These are phyloP conservation scores for Alloplasta piceator DNA, from an alignment of 2,888 invertebrate genomes.

Conservation along the genomic window DNA sequence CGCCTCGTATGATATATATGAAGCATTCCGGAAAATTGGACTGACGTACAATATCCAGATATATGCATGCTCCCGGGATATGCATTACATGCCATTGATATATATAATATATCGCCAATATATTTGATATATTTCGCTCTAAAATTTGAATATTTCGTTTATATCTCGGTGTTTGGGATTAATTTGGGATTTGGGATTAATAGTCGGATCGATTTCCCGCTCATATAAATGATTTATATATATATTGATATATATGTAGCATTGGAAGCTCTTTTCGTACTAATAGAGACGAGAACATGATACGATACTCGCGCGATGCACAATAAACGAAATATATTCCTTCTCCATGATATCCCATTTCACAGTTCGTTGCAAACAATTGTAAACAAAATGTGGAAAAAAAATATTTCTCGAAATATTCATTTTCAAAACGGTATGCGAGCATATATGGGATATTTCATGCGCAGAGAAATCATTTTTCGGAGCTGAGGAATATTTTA, in stretches of 20 bases:
- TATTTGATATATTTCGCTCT: background rate
- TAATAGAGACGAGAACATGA: background rate
- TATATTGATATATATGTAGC: too few species aligned
- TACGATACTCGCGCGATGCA: background rate
- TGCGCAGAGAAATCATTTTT: too few species aligned
- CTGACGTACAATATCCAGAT: too few species aligned
- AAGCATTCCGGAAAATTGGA: too few species aligned
- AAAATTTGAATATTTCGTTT: background rate
- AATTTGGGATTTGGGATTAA: too few species aligned
- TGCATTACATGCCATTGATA: background rate
- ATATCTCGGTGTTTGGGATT: background rate
- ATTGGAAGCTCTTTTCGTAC: background rate
- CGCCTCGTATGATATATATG: too few species aligned
- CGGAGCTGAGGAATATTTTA: too few species aligned
- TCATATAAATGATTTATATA: too few species aligned
- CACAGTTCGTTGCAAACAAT: background rate
- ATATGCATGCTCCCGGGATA: too few species aligned
- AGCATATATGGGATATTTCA: too few species aligned
- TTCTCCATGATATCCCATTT: constrained; percentile 15
- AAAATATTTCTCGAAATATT: background rate
- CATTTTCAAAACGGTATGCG: background rate
- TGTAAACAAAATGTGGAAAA: background rate
- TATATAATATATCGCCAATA: background rate
- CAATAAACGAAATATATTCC: constrained; percentile 15
- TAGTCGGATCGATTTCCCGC: too few species aligned